A percentile compares a stretch with the other conserved stretches of the same genome.
These are phyloP conservation scores for Dryobates pubescens DNA, from an alignment of 2,797 vertebrate species.

Conservation along the genomic window DNA sequence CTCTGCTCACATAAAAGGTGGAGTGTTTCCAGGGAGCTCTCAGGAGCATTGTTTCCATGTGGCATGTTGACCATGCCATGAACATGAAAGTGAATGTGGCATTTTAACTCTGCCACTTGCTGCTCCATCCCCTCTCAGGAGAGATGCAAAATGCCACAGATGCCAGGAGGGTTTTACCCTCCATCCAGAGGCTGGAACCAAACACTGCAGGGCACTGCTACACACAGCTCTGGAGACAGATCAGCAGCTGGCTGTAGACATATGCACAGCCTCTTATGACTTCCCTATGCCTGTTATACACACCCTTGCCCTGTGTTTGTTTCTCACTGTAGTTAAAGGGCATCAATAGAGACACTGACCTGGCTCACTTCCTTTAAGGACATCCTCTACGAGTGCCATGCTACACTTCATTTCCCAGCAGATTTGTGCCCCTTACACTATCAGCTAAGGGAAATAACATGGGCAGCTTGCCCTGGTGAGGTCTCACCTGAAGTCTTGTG, in stretches of 20 bases:
- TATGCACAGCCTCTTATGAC: accelerated
- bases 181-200: neutral
- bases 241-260: neutral
- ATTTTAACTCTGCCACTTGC: neutral
- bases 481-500: too few species aligned
- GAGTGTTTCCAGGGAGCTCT: neutral
- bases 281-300: too few species aligned
- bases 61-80: neutral
- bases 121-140: neutral
- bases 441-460: accelerated
- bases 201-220: neutral
- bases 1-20: neutral
- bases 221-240: neutral
- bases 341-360: neutral
- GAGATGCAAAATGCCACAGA: neutral
- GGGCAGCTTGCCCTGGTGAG: too few species aligned
- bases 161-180: accelerated
- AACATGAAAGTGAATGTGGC: accelerated
- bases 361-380: neutral
- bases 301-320: neutral
- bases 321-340: neutral
- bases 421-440: neutral
- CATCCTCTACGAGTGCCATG: neutral
- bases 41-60: neutral
- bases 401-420: neutral